Base-by-base conservation (phyloP, 2,888 invertebrate genomes). In the Ceramica pisi region DNA sequence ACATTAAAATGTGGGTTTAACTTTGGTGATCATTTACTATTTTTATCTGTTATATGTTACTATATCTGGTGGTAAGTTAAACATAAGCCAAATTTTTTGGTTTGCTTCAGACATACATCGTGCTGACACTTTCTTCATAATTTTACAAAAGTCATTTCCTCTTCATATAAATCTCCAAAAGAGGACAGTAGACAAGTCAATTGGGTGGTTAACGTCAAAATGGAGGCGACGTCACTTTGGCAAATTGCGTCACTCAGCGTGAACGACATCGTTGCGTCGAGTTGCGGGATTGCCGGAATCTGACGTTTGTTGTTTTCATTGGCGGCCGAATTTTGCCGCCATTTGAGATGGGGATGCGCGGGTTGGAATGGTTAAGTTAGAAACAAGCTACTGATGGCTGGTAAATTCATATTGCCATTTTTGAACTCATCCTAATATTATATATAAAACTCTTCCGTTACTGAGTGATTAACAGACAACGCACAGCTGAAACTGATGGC, bases 221-320 rank as follows among this genome's bases (percentile, higher is more conserved):
- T 31, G 23, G 50, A 50, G 64, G 14, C 12, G 23, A 56, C 46
- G 41, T 62, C 56, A 65, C 38, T 71, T 61, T 61, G 60, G 41
- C 61, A 65, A 78, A 71, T 71, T 38, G 62, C 41, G 61, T 48
- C 72, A 62, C 35, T 38, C 41, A 8, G 19, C 44, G 69, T 60
- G 9, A 74, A 69, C 60, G 66, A 74, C 44, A 44, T 56, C 14
- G 55, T 75, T 55, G 26, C 63, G 71, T 53, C 53, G 68, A 62
- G 23, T 41, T 12, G 53, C 59, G 59, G 14, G 53, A n/a, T 38
- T 55, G 65, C 6, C 41, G 21, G 35, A 41, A 60, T 19, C 44
- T 50, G 60, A 69, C 69, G 60, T 61, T 56, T 56, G 55, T 2
- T 77, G 44, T 69, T 61, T 69, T 69, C 38, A 77, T 61, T 69